Conservation (phyloP, 53 echinoderm and acorn worm genomes). For the Patiria pectinifera region DNA sequence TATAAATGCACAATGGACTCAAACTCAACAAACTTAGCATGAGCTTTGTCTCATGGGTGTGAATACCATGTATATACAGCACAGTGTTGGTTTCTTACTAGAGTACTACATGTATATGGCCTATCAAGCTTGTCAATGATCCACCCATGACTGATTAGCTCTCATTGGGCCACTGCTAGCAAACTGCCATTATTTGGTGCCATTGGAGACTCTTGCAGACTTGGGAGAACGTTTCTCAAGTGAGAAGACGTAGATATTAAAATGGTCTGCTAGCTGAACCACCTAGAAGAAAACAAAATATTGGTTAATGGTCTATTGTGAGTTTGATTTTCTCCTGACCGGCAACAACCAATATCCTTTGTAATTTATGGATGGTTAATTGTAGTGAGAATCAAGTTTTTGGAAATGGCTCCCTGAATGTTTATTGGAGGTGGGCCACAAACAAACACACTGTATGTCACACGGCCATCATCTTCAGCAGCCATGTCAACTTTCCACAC, state of each 20-base stretch:
- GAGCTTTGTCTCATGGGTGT: not conserved
- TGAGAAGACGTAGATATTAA: conserved; percentile 85
- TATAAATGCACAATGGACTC: not conserved
- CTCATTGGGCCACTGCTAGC: not conserved
- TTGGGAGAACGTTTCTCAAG: conserved; percentile 70
- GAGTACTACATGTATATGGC: not conserved
- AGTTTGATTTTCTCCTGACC: not conserved
- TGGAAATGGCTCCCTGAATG: no score
- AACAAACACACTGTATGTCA: no score
- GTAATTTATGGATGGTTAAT: no score
- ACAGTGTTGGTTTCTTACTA: not conserved
- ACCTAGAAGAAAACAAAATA: conserved; percentile 56
- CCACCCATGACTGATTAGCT: not conserved
- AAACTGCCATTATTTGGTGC: not conserved
- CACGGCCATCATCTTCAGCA: no score
- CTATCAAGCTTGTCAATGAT: not conserved
- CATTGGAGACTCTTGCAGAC: conserved; percentile 1
- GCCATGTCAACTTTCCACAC: no score
- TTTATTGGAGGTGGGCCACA: no score
- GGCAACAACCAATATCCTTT: not conserved
- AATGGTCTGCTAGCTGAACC: conserved; percentile 80
- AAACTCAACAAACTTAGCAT: not conserved
- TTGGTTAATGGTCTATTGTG: not conserved
- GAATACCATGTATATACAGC: not conserved
- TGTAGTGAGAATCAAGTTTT: no score